Base-by-base conservation (phyloP, 2,113 vertebrate species). In the Ciconia maguari region DNA sequence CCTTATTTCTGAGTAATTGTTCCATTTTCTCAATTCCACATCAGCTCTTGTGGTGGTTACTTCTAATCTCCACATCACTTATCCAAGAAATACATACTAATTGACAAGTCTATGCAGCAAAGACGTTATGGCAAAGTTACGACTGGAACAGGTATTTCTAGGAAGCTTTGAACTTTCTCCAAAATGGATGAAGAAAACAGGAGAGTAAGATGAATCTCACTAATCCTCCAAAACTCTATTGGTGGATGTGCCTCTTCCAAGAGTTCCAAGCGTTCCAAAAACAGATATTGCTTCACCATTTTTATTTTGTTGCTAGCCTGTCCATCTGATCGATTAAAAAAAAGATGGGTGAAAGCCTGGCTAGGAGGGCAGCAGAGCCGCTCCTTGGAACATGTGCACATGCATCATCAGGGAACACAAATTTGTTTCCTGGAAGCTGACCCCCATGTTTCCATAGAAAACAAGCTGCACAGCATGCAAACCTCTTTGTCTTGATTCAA, bases 361-460 rank as follows among this genome's bases (percentile, higher is more conserved):
- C 46, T n/a, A 9, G 46, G 4, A 6, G 60, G 69, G 66, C 19
- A 57, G 87, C 61, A 34, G 36, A 55, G 48, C 19, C 22, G 21
- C 54, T 44, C 12, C 41, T 46, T 32, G 29, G 29, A 13, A 52
- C 51, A 30, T 3, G 0, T 9, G 26, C 48, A 48, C 1, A 0
- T 25, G 25, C 16, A 20, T 48, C 32, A 61, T 26, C 71, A 38
- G 18, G 17, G 48, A 68, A 44, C 2, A 6, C 27, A 30, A 36
- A 41, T 42, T 38, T 2, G 1, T 61, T 65, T 55, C 32, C 60
- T 74, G 54, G 42, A 41, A n/a, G 19, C 15, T 7, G 41, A 42
- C 20, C n/a, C 26, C 41, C 2, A 1, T 9, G n/a, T 51, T 75
- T 61, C 78, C 88, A 44, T 30, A 68, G 48, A 26, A 68, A 79